These are phyloP conservation scores for Achatina immaculata DNA, from an alignment of 1,140 invertebrate genomes.

Conservation along the genomic window DNA sequence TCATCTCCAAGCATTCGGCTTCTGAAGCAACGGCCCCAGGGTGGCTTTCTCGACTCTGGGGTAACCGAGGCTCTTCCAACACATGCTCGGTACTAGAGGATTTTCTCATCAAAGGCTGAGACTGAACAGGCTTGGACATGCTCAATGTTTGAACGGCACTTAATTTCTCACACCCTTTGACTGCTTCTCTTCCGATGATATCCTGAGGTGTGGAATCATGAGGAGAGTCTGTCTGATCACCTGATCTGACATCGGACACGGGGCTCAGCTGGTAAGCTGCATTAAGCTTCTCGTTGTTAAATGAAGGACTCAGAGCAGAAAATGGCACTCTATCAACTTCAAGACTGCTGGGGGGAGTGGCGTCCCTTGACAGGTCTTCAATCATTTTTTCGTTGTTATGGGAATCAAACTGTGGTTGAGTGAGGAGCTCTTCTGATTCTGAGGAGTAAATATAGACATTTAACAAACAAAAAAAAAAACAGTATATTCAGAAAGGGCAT, in stretches of 20 bases:
- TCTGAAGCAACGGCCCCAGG: too few species aligned
- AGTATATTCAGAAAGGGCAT: too few species aligned
- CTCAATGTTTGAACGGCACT: too few species aligned
- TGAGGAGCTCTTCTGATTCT: neutral
- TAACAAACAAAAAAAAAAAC: too few species aligned
- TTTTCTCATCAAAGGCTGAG: too few species aligned
- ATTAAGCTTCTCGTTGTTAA: slow-evolving; percentile 28
- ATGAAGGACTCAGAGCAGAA: slow-evolving; percentile 41
- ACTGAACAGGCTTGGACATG: too few species aligned
- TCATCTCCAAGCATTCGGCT: too few species aligned
- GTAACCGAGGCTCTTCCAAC: too few species aligned
- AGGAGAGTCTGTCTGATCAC: neutral
- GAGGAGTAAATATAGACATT: neutral
- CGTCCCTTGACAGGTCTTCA: neutral
- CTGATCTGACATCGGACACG: neutral
- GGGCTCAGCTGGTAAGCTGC: neutral
- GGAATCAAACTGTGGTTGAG: neutral
- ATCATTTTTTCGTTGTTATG: neutral
- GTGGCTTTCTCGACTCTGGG: too few species aligned
- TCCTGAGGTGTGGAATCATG: neutral
- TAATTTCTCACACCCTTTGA: too few species aligned
- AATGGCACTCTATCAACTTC: slow-evolving; percentile 52
- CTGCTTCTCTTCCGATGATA: too few species aligned
- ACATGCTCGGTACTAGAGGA: too few species aligned
- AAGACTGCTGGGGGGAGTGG: slow-evolving; percentile 27